Evolutionary conservation across 2,113 vertebrate genomes (phyloP).

Genomic region (Numida meleagris): DNA sequence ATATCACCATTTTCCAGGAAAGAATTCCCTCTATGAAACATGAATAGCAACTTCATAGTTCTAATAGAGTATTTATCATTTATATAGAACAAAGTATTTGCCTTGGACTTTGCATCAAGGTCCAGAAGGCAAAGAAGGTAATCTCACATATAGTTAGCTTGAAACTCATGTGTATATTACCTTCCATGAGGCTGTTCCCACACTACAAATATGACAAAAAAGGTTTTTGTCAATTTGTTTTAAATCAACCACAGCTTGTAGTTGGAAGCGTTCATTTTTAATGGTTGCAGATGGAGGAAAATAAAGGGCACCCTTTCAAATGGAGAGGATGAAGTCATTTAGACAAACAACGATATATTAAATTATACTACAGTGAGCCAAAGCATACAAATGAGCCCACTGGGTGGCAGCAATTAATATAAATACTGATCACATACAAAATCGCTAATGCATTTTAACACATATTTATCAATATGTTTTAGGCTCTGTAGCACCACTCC

Average conservation of each 20-base stretch:
- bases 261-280: not conserved
- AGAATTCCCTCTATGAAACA: not conserved
- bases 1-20: not conserved
- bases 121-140: not conserved
- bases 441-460: not conserved
- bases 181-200: not conserved
- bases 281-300: not conserved
- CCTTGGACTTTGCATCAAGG: not conserved
- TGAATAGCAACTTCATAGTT: not conserved
- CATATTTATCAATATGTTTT: not conserved
- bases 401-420: constrained; percentile 49
- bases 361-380: not conserved
- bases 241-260: not conserved
- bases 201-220: not conserved
- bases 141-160: not conserved
- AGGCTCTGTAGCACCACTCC: not conserved
- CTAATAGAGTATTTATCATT: not conserved
- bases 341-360: constrained; percentile 19
- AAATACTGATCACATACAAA: not conserved
- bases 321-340: constrained; percentile 37
- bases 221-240: not conserved
- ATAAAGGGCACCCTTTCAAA: constrained; percentile 20
- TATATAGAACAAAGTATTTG: not conserved
- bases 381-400: constrained; percentile 24
- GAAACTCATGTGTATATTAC: not conserved